phyloP scores from a whole-genome alignment of 2,888 invertebrate genomes.

The Caenorhabditis becei region DNA sequence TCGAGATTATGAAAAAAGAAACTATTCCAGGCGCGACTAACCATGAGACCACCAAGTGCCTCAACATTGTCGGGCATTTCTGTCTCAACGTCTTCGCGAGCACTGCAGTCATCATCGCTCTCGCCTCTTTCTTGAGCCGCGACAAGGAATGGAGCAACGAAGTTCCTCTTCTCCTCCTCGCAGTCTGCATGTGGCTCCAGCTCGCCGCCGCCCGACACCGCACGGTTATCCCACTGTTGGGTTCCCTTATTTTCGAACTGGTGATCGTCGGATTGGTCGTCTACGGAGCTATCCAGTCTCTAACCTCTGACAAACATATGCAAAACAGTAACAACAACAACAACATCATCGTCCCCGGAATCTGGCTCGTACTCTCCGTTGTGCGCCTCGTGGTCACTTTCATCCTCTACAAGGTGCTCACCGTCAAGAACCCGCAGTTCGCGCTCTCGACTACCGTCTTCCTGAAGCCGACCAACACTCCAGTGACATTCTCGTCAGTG shows the following conservation, averaged over 20 bases:
- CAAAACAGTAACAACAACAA: neutral
- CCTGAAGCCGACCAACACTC: conserved; percentile 50
- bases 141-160: neutral
- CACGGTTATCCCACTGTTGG: conserved; percentile 28
- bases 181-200: conserved; percentile 41
- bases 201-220: conserved; percentile 46
- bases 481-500: conserved; percentile 49
- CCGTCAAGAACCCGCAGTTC: conserved; percentile 26
- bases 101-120: conserved; percentile 8
- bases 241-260: conserved; percentile 12
- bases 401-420: conserved; percentile 44
- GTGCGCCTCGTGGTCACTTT: conserved; percentile 29
- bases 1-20: neutral
- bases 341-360: neutral
- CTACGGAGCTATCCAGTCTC: neutral
- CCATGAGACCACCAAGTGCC: conserved; percentile 24
- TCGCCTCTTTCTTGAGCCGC: neutral
- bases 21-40: conserved; percentile 23
- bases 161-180: conserved; percentile 10
- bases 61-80: conserved; percentile 48
- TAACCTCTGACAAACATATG: neutral
- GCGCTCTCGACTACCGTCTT: conserved; percentile 39
- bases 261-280: conserved; percentile 13
- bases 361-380: conserved; percentile 10
- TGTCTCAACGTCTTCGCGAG: conserved; percentile 44